Conservation (phyloP, 2,888 invertebrate species). For the Caenorhabditis auriculariae region DNA sequence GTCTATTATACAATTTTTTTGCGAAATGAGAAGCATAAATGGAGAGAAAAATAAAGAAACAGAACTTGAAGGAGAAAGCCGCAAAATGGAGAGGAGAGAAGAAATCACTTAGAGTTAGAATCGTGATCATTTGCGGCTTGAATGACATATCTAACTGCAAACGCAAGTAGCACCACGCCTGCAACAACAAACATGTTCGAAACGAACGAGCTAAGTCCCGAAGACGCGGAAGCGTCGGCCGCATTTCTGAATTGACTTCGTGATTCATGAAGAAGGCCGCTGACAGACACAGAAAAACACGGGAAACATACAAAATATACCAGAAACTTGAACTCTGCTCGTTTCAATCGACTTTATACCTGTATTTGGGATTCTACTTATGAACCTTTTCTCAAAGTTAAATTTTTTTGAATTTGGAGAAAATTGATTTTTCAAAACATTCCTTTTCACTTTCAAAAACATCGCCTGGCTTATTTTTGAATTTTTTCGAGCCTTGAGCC, state of each 20-base stretch:
- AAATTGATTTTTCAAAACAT: background rate
- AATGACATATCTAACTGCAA: conserved; percentile 62
- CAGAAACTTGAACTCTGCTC: background rate
- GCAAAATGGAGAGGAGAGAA: background rate
- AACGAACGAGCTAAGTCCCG: conserved; percentile 48
- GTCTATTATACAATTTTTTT: too few relatives aligned
- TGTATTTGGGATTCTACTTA: background rate
- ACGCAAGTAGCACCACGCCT: conserved; percentile 60
- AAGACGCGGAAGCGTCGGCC: conserved; percentile 14
- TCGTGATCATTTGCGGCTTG: conserved; percentile 29
- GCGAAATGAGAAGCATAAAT: background rate
- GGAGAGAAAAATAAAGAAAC: background rate
- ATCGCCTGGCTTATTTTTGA: background rate
- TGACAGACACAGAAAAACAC: too few relatives aligned
- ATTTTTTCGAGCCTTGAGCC: too few relatives aligned
- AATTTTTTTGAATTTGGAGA: background rate
- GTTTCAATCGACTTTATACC: background rate
- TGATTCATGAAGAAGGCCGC: background rate
- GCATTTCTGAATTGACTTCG: background rate
- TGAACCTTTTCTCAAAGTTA: background rate
- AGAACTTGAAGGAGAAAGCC: background rate
- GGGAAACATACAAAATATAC: background rate
- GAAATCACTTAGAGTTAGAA: background rate
- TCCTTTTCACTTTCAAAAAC: background rate
- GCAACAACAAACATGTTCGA: conserved; percentile 60